Evolutionary conservation across 2,113 vertebrate genomes (phyloP), one percentile per base, ranked within the genome.

Genomic region (Numida meleagris): DNA sequence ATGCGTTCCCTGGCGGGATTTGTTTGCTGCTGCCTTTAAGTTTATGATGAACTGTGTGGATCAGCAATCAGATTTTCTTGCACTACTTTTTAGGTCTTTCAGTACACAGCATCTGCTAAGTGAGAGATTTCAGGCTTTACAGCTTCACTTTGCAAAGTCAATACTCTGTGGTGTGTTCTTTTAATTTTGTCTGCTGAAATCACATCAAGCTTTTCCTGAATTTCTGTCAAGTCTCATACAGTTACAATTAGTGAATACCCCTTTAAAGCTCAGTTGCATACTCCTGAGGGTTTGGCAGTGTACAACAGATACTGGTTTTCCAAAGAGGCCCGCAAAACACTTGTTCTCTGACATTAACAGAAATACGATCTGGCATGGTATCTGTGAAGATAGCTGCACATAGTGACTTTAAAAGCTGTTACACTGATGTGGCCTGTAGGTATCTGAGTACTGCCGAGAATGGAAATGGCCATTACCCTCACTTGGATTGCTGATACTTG

Each of bases 61-160:
- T 71, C 38, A 67, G 67, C 48, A 80, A 21, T n/a, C 36, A 77
- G 31, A 36, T 75, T 71, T 91, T 83, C 59, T 74, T 70, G n/a
- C 74, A 21, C 24, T 80, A 33, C 33, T 25, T 94, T 93, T 86
- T 33, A 80, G 65, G 63, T 82, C 62, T 85, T 87, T 67, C 27
- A 53, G 53, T 82, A 73, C 40, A 27, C 20, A 36, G 36, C 8
- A 21, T 87, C 62, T 94, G 57, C 43, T 71, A 76, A 68, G 20
- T 68, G 43, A 91, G 34, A 40, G 25, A 73, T 62, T 87, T 93
- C 45, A 40, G 53, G 23, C 48, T 89, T 87, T 75, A 38, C 7
- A 19, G 43, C 31, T 57, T 76, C 48, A 72, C 36, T 94, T 89
- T 87, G 65, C 51, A 27, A 95, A 92, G 51, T 75, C 76, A 78